A percentile compares a stretch with the other conserved stretches of the same genome.
These are phyloP conservation scores for Zeus faber DNA, from an alignment of 2,113 vertebrate species.

Conservation along the genomic window DNA sequence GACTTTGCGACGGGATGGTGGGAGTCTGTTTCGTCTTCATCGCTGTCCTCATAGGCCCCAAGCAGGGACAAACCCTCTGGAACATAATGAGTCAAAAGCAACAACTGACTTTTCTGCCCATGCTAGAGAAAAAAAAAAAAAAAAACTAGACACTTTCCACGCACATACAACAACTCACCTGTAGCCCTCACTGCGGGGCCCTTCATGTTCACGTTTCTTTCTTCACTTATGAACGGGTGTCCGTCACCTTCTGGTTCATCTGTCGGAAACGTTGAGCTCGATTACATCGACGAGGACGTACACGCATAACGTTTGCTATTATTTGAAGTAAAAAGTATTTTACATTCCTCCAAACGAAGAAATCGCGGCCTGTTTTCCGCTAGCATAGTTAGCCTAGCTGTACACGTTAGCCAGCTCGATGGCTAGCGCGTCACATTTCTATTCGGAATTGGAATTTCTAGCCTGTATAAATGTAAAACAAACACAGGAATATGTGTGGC, in stretches of 20 bases:
- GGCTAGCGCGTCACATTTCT: not conserved
- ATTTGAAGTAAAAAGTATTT: not conserved
- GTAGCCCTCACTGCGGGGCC: constrained; percentile 84
- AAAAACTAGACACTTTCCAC: not conserved
- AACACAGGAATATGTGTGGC: too few species aligned
- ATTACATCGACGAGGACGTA: not conserved
- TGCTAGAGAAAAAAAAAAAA: too few species aligned
- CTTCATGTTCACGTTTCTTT: constrained; percentile 68
- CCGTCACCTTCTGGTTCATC: constrained; percentile 85
- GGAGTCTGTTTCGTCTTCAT: constrained; percentile 84
- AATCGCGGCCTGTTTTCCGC: not conserved
- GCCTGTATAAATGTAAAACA: too few species aligned
- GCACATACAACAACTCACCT: constrained; percentile 63
- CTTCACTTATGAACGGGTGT: constrained; percentile 65
- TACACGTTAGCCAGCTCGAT: not conserved
- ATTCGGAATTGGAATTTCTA: too few species aligned
- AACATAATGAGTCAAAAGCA: not conserved
- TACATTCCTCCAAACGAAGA: too few species aligned
- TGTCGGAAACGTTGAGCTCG: constrained; percentile 37
- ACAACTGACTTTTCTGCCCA: not conserved
- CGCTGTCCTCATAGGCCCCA: constrained; percentile 94
- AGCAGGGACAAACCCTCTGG: constrained; percentile 91
- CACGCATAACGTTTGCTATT: too few species aligned
- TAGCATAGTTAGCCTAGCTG: not conserved
- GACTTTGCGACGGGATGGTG: constrained; percentile 51